Conservation (phyloP, 2,888 invertebrate species). For the Orchesella flavescens region DNA sequence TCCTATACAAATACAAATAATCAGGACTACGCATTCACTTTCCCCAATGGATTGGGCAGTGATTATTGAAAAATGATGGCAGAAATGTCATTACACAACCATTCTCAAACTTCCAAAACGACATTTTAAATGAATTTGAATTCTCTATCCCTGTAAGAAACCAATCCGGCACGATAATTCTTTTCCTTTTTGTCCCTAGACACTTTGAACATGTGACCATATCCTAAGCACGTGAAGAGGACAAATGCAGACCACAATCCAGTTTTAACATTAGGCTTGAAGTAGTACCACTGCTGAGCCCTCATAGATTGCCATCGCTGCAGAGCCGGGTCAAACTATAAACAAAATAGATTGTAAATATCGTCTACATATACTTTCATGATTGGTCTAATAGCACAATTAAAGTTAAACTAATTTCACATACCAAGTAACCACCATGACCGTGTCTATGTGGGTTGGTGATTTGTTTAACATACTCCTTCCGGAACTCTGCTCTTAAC, state of each 20-base stretch:
- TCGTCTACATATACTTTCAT: too few relatives aligned
- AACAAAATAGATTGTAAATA: constrained; percentile 73
- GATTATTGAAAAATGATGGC: too few relatives aligned
- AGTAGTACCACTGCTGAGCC: constrained; percentile 80
- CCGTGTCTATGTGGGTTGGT: constrained; percentile 83
- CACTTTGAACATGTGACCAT: constrained; percentile 77
- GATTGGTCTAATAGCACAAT: too few relatives aligned
- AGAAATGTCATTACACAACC: too few relatives aligned
- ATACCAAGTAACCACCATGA: constrained; percentile 83
- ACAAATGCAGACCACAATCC: constrained; percentile 77
- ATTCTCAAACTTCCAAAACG: too few relatives aligned
- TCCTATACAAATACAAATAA: too few relatives aligned
- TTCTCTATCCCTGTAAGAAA: constrained; percentile 83
- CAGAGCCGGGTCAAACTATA: constrained; percentile 87
- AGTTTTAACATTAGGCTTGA: constrained; percentile 80
- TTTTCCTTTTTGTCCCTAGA: constrained; percentile 78
- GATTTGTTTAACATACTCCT: constrained; percentile 82
- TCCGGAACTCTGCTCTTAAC: constrained; percentile 79
- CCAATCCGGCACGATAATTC: constrained; percentile 81
- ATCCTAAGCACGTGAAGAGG: constrained; percentile 78
- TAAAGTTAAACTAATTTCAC: constrained; percentile 73
- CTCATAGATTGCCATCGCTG: constrained; percentile 84
- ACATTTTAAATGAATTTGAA: constrained; percentile 80
- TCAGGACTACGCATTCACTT: too few relatives aligned
- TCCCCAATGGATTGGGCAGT: too few relatives aligned